phyloP scores from a whole-genome alignment of 2,113 vertebrate species.

The Anthoscopus minutus region DNA sequence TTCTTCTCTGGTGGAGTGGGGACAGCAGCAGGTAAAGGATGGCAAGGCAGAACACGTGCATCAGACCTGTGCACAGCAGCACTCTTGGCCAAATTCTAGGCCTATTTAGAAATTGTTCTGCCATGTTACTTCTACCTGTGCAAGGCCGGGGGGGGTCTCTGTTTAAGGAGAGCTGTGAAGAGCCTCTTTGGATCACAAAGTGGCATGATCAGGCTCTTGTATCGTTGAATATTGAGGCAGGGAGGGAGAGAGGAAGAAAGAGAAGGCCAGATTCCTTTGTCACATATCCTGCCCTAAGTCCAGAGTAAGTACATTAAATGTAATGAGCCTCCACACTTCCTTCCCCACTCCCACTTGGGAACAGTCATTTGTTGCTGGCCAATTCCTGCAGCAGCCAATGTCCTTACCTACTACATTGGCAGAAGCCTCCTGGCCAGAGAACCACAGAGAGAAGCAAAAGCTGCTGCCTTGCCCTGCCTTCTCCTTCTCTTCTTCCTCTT shows the following conservation, averaged over 20 bases:
- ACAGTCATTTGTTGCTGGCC: background rate
- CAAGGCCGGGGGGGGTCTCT: background rate
- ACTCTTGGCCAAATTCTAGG: background rate
- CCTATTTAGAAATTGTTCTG: background rate
- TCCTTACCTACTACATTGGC: background rate
- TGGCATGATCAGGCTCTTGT: background rate
- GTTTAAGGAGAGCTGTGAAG: background rate
- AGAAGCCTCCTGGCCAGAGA: background rate
- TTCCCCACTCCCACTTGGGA: background rate
- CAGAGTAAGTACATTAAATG: constrained; percentile 14
- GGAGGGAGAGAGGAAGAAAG: background rate
- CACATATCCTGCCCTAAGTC: background rate
- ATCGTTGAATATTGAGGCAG: background rate
- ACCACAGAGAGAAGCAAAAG: background rate
- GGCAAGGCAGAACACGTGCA: background rate
- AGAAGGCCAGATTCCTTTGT: background rate
- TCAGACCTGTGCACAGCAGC: background rate
- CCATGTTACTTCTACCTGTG: background rate
- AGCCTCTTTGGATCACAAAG: background rate
- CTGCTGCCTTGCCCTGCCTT: background rate
- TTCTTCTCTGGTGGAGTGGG: background rate
- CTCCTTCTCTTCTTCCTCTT: background rate
- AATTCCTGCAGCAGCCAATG: background rate
- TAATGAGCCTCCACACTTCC: constrained; percentile 14
- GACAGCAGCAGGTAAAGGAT: background rate